Conservation (phyloP, 37 sponge, comb jelly and placozoan species). For the Halichondria panicea region DNA sequence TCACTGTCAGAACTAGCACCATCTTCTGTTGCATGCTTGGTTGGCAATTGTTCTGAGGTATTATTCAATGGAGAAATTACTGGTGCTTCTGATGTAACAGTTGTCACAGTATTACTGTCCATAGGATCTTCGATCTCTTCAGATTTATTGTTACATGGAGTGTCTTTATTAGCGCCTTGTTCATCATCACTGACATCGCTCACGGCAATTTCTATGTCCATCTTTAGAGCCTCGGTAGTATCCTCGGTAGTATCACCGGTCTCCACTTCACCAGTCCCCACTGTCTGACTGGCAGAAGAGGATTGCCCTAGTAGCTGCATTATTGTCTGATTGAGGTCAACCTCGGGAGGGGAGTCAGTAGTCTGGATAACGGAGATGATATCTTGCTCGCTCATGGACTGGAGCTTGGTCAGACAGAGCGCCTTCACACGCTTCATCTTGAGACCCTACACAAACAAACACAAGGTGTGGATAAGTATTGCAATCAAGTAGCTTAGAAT, state of each 20-base stretch:
- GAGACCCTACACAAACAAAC: conserved; percentile 37
- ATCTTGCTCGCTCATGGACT: conserved; percentile 26
- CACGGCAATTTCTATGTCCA: conserved; percentile 4
- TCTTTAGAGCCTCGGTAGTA: not conserved
- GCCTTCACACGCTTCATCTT: conserved; percentile 57
- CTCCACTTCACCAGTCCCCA: not conserved
- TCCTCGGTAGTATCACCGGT: not conserved
- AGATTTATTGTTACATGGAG: not conserved
- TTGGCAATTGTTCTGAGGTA: not conserved
- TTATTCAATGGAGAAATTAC: not conserved
- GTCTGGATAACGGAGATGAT: conserved; percentile 5
- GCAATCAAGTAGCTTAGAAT: too few species aligned
- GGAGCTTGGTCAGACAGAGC: conserved; percentile 57
- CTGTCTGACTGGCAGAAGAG: not conserved
- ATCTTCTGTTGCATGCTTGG: not conserved
- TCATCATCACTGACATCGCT: conserved; percentile 41
- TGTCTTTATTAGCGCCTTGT: not conserved
- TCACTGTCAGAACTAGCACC: not conserved
- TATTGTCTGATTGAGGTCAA: not conserved
- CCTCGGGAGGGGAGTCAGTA: not conserved
- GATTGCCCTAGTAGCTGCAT: not conserved
- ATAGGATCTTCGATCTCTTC: not conserved
- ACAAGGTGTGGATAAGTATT: too few species aligned
- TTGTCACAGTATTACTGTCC: not conserved
- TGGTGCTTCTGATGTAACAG: not conserved